phyloP scores from a whole-genome alignment of 2,113 vertebrate genomes.

The Narcine bancroftii region DNA sequence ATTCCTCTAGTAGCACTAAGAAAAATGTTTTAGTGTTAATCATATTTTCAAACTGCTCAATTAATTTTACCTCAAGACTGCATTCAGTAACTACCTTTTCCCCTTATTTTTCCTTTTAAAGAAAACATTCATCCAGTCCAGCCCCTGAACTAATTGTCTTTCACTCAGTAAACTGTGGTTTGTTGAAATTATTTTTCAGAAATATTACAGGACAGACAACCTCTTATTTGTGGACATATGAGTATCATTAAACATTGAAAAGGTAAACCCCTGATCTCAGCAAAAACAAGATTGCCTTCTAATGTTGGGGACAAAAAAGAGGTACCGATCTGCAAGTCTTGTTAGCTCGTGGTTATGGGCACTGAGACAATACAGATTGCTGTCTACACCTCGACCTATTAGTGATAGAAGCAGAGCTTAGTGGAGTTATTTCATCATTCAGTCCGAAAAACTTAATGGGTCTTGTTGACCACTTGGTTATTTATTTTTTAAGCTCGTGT shows the following conservation, averaged over 20 bases:
- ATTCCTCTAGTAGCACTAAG: neutral
- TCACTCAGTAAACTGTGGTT: neutral
- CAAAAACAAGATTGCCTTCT: neutral
- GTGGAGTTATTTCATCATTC: neutral
- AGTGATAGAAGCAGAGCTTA: neutral
- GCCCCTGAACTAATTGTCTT: neutral
- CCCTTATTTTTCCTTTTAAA: neutral
- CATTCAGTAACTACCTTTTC: neutral
- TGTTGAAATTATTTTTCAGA: neutral
- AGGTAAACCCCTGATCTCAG: neutral
- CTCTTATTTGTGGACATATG: neutral
- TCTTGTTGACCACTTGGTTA: neutral
- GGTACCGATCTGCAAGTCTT: neutral
- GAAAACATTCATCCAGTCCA: neutral
- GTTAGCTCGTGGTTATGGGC: neutral
- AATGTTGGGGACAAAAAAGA: neutral
- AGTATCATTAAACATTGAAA: neutral
- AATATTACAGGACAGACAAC: neutral
- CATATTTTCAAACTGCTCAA: neutral
- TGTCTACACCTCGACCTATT: neutral
- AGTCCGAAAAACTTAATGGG: neutral
- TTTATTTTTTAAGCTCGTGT: neutral
- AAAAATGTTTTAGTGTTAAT: neutral
- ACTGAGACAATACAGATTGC: neutral
- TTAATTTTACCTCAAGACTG: neutral